These are phyloP conservation scores for Ditylenchus dipsaci DNA, from an alignment of 1,140 invertebrate genomes.

Conservation along the genomic window DNA sequence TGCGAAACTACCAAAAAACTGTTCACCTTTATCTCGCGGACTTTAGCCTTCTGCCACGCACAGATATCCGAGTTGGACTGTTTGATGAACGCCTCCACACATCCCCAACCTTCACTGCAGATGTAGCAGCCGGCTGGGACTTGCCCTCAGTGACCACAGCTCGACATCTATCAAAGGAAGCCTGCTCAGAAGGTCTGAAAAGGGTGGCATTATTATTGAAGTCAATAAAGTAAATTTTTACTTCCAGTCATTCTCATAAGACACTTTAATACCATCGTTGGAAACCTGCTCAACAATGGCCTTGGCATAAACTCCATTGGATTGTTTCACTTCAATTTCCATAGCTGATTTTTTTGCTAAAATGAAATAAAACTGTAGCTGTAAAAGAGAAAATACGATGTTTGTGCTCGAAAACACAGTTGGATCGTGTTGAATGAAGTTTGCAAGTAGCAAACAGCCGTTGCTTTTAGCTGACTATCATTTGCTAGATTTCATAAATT, in stretches of 20 bases:
- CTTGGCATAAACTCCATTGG: conserved; percentile 21
- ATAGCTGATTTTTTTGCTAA: conserved; percentile 3
- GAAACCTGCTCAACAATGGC: conserved; percentile 10
- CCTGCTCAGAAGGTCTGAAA: not conserved
- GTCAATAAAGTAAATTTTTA: no score
- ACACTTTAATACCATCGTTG: conserved; percentile 10
- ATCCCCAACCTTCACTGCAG: conserved; percentile 1
- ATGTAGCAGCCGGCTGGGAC: not conserved
- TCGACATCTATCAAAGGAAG: conserved; percentile 4
- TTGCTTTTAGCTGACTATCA: no score
- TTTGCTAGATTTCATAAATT: no score
- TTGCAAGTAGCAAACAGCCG: no score
- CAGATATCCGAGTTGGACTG: not conserved
- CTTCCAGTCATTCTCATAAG: conserved; percentile 25
- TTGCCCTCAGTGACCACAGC: not conserved
- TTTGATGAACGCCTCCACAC: conserved; percentile 1
- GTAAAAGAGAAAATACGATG: no score
- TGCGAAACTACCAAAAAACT: not conserved
- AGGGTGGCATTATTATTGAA: no score
- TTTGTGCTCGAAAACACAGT: no score
- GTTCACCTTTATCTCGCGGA: conserved; percentile 4
- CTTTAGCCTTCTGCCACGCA: conserved; percentile 6
- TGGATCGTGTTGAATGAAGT: no score
- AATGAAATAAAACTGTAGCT: not conserved
- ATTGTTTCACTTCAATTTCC: conserved; percentile 29